phyloP scores from a whole-genome alignment of 1,140 invertebrate genomes.

The Pantala flavescens region DNA sequence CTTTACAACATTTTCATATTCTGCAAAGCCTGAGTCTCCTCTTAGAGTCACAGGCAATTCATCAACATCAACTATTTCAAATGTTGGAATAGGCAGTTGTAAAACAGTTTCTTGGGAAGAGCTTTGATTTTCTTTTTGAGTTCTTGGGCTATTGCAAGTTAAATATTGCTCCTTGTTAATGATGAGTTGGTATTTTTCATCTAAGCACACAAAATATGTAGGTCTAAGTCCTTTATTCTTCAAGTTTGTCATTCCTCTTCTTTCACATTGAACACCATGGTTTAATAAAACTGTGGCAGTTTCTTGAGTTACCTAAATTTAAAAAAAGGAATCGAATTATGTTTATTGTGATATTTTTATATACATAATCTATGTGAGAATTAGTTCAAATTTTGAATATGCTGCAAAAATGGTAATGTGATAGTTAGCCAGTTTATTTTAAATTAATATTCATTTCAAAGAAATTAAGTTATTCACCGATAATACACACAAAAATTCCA shows the following conservation, averaged over 20 bases:
- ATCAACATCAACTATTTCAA: not conserved
- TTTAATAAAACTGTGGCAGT: constrained; percentile 58
- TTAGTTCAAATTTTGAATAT: not conserved
- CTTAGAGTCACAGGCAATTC: not conserved
- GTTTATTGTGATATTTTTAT: not conserved
- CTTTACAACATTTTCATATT: not conserved
- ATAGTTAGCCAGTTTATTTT: not conserved
- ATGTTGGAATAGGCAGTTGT: not conserved
- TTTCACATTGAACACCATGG: constrained; percentile 54
- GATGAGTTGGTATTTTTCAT: constrained; percentile 45
- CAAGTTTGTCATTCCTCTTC: constrained; percentile 57
- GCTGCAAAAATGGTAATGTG: not conserved
- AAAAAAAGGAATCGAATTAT: constrained; percentile 11
- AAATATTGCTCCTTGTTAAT: not conserved
- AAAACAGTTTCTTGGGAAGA: not conserved
- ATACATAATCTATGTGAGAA: not conserved
- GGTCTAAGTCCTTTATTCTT: constrained; percentile 64
- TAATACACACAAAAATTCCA: no score
- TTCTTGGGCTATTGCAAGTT: not conserved
- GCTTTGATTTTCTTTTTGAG: not conserved
- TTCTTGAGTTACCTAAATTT: constrained; percentile 52
- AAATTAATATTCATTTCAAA: no score
- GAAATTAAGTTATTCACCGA: no score
- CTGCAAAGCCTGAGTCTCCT: not conserved
- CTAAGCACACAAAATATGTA: constrained; percentile 60